Evolutionary conservation across 1,140 invertebrate genomes (phyloP), one percentile per base, ranked within the genome.

Genomic region (Protaetia brevitarsis): DNA sequence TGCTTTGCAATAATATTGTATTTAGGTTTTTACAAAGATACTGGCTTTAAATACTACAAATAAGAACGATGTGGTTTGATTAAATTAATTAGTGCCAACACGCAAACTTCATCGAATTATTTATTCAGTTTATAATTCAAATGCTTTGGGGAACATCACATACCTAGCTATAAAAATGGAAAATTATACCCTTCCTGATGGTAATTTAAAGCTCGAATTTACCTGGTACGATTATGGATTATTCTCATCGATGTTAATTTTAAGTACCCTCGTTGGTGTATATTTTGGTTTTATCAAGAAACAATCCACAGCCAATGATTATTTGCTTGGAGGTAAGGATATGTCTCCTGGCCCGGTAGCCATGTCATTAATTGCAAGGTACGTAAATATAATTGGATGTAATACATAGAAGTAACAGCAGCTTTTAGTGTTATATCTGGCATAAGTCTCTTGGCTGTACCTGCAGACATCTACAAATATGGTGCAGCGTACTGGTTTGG

Each of bases 391-490:
- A 34, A 34, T 34, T 11, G 13, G 31, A 11, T n/a, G 31, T 34
- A 34, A 34, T 11, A 11, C 31, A 34, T 8, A 34, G 13, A n/a
- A 2, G 13, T n/a, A 63, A 26, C 19, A 3, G 60, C 28, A 4
- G 79, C 77, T 76, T 75, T 57, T 29, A 59, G 57, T n/a, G 13
- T 31, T 28, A 81, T 92, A 73, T 92, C 90, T 11, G 89, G 90
- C 36, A 88, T 92, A 27, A 89, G 89, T 0, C 73, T 93, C 2
- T 80, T 93, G 0, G 90, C 89, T 6, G 83, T 89, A 26, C 91
- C 91, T 0, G 84, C 89, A 0, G 91, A 94, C 73, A 86, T 92
- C 58, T 93, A 93, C 68, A 74, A 82, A 6, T 85, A 85, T 70
- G 90, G 90, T 0, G 86, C 86, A 1, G 84, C 88, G 70, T 90